Evolutionary conservation across 2,888 invertebrate genomes (phyloP), one percentile per base, ranked within the genome.

Genomic region (Eulithis prunata): DNA sequence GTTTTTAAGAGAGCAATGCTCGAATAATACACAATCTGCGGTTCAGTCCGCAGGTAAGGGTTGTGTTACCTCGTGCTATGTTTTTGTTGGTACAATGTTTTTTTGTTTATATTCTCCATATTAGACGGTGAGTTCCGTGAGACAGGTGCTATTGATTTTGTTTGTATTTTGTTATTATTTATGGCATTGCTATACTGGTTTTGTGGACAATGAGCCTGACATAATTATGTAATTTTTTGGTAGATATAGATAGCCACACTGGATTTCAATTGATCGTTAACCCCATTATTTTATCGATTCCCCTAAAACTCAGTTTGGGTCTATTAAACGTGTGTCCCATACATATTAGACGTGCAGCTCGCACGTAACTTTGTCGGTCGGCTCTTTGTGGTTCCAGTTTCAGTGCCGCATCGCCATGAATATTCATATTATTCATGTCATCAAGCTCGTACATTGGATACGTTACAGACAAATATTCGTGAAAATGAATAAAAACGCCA

Each of bases 401-500:
- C 81, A 72, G 66, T 77, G 64, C 69, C 74, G 75, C 75, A 75
- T 78, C 74, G 62, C 75, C 73, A 81, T 84, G 75, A 85, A 85
- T 84, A 84, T 84, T 82, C 81, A 84, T 81, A 73, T 77, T 84
- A 84, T 84, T 82, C 81, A 84, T 81, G 73, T 77, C 77, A 84
- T 80, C 79, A 79, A 78, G 75, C 75, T 77, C 75, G 68, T 60
- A 64, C 38, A 62, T 57, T 57, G 46, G 54, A 60, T 62, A 46
- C 41, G 63, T 61, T 67, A 65, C 57, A 69, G 60, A 57, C 64
- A 72, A 77, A 78, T 76, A 75, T 74, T 75, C 77, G 78, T 62
- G 61, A 57, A 73, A 64, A 70, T 62, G 66, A 69, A 67, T 75
- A 75, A 78, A n/a, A 78, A 72, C 75, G 75, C 72, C 72, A 7